These are phyloP conservation scores for Meloidogyne exigua DNA, from an alignment of 1,140 invertebrate genomes.

Conservation along the genomic window DNA sequence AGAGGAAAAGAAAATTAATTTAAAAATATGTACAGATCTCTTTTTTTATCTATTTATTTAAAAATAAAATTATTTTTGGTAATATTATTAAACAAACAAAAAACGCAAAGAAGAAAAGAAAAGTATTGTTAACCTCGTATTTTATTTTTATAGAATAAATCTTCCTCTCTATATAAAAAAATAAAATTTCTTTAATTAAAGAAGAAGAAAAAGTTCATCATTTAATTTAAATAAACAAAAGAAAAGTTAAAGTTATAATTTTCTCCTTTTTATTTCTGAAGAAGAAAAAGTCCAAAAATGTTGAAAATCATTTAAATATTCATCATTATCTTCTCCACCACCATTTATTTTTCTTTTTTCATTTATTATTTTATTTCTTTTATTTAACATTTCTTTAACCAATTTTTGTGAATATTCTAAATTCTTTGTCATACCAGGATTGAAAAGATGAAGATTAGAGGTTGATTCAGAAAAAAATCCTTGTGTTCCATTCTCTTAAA, in stretches of 20 bases:
- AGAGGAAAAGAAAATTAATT: constrained; percentile 21
- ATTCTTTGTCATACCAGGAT: background rate
- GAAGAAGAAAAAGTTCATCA: too few species aligned
- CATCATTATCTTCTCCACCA: background rate
- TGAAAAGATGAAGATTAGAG: background rate
- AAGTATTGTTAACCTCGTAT: too few species aligned
- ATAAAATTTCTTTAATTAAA: too few species aligned
- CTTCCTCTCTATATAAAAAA: too few species aligned
- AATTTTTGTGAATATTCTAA: background rate
- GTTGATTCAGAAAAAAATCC: background rate
- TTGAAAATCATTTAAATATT: background rate
- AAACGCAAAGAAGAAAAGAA: too few species aligned
- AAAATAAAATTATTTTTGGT: background rate
- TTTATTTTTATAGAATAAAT: too few species aligned
- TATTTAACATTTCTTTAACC: background rate
- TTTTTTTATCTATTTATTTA: background rate
- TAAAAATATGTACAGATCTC: background rate
- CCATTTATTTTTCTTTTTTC: background rate
- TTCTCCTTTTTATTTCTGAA: background rate
- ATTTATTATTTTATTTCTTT: background rate
- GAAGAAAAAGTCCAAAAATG: background rate
- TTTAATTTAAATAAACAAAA: too few species aligned
- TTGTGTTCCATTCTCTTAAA: background rate
- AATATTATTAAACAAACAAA: background rate
- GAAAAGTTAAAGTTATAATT: background rate